Evolutionary conservation across 2,113 vertebrate genomes (phyloP), one percentile per base, ranked within the genome.

Genomic region (Gadus chalcogrammus): DNA sequence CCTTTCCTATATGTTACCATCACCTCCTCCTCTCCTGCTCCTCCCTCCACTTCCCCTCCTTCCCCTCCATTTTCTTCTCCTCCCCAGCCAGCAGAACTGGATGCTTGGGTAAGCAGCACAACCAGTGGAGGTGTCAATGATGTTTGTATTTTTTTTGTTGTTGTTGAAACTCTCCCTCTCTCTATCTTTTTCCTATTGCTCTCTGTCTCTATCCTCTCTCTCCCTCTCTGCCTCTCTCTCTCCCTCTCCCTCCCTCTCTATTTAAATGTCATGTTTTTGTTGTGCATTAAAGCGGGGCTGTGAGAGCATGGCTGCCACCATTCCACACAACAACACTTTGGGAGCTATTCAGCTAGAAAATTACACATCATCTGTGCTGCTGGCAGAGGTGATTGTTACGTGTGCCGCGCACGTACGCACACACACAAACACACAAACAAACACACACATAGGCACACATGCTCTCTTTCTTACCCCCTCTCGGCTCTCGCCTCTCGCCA

Each of bases 331-430:
- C 93, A 94, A 91, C 92, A 92, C 93, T 94, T 93, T 94, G 91
- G 92, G 93, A 94, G 91, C 91, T 95, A 93, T 92, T 95, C 93
- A 93, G 90, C 92, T 94, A 94, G 95, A 95, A 95, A 95, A 95
- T 94, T 94, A 92, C 93, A 92, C 92, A 92, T 95, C 94, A 94
- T 94, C 93, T 94, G 87, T 82, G 86, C 82, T 79, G 84, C 90
- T 84, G 86, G 89, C 85, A 82, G 89, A 90, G 84, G 89, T 88
- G 87, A 90, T 88, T 90, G 75, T 87, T 80, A 67, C 73, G 24
- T 53, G 15, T 65, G 15, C 67, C 42, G 13, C n/a, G 13, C 67
- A 24, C 20, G 5, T 20, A 28, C 59, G 18, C 56, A 24, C 56
- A 13, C 56, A 22, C 20, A 1, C 59, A 82, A 74, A 79, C 76